Base-by-base conservation (phyloP, 2,113 vertebrate species). In the Girardinichthys multiradiatus region DNA sequence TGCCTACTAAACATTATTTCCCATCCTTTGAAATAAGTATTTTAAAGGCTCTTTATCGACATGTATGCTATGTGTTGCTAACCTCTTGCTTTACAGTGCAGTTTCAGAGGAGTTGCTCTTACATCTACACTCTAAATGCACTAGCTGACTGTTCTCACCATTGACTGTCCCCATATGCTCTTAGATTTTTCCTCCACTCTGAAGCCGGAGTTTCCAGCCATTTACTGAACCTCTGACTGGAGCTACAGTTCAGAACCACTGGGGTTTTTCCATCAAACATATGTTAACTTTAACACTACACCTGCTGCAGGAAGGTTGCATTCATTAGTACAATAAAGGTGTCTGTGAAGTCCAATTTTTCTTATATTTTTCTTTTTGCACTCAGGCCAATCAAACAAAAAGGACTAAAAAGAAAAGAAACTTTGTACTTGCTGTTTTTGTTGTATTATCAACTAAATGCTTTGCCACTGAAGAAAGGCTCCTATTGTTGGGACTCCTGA, bases 401-500 rank as follows among this genome's bases (percentile, higher is more conserved):
- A n/a, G 57, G 67, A 10, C 9, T 15, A 48, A n/a, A 70, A 61
- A 64, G 9, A 24, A 21, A 29, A 8, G 4, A 5, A 7, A 27
- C 71, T 75, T 77, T 83, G 72, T 84, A 57, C 62, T 74, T 81
- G 79, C 82, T 72, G 37, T 8, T 45, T 57, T 48, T 77, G 77
- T 84, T 83, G 24, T 54, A 11, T 80, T 70, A 84, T 75, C 77
- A 66, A 48, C 72, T 88, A 85, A 87, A 90, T 64, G 74, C 68
- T 76, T 87, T 83, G 69, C 77, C 60, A 71, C 61, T 60, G 70
- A 60, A 84, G 63, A 83, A 54, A n/a, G 51, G 63, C 33, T 68
- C 88, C 83, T 86, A 82, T 80, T 74, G 79, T 76, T 31, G 80
- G 66, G 83, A 86, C 57, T 76, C n/a, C 27, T 70, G 80, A 74